Conservation (phyloP, 2,888 invertebrate genomes). For the Drosophila hamatofila region DNA sequence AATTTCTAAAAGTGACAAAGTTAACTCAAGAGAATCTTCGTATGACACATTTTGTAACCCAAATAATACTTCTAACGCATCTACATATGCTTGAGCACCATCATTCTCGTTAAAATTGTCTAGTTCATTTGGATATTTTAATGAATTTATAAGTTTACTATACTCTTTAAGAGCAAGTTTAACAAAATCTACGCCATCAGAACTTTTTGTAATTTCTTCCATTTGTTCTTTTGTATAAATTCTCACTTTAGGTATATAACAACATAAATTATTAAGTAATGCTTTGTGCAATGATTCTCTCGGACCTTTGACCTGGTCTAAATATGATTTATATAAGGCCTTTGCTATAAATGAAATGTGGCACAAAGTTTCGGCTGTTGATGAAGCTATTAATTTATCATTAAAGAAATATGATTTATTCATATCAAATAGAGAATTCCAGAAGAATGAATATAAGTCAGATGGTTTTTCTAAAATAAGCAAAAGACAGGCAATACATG, state of each 20-base stretch:
- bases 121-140: slow-evolving; percentile 86
- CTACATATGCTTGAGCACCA: slow-evolving; percentile 74
- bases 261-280: slow-evolving; percentile 89
- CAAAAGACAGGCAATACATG: slow-evolving; percentile 89
- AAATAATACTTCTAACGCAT: slow-evolving; percentile 80
- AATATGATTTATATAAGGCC: slow-evolving; percentile 89
- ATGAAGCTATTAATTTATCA: slow-evolving; percentile 91
- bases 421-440: slow-evolving; percentile 90
- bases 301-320: slow-evolving; percentile 88
- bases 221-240: slow-evolving; percentile 88
- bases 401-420: slow-evolving; percentile 93
- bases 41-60: slow-evolving; percentile 69
- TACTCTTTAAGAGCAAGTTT: slow-evolving; percentile 89
- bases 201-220: slow-evolving; percentile 87
- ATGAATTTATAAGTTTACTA: slow-evolving; percentile 88
- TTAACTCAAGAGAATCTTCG: slow-evolving; percentile 87
- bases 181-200: slow-evolving; percentile 88
- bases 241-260: slow-evolving; percentile 88
- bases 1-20: slow-evolving; percentile 89
- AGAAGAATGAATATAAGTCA: slow-evolving; percentile 86
- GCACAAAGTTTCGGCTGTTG: slow-evolving; percentile 89
- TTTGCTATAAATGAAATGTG: slow-evolving; percentile 91
- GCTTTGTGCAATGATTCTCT: slow-evolving; percentile 90
- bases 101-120: slow-evolving; percentile 69
- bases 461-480: slow-evolving; percentile 87